Percentiles rank a stretch among this genome's conserved stretches.
These are phyloP conservation scores for Mormyrus proboscirostris DNA, from an alignment of 2,797 vertebrate genomes.

Conservation along the genomic window DNA sequence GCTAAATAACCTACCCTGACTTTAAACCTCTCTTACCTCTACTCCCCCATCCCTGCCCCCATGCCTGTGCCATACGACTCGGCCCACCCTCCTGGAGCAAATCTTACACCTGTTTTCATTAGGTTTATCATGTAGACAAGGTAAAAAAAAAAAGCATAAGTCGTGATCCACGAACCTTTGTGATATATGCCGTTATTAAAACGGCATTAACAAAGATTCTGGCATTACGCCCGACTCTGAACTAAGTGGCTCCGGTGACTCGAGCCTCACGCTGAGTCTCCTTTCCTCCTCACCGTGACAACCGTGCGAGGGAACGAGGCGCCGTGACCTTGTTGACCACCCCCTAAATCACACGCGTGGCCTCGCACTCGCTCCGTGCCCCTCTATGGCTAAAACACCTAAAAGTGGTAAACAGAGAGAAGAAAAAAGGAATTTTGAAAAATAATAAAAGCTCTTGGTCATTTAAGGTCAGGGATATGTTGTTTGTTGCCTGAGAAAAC, in stretches of 20 bases:
- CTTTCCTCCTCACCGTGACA: background rate
- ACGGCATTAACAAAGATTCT: background rate
- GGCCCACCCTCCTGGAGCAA: background rate
- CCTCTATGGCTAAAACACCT: background rate
- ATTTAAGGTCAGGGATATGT: constrained; percentile 18
- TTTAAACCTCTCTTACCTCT: background rate
- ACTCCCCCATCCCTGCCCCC: background rate
- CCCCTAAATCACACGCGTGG: background rate
- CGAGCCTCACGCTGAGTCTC: background rate
- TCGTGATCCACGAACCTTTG: background rate
- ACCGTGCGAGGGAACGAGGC: background rate
- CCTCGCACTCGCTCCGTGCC: background rate
- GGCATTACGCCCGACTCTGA: background rate
- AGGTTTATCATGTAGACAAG: background rate
- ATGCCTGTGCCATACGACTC: background rate
- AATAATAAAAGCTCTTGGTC: background rate
- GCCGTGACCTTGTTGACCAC: background rate
- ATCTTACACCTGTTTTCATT: background rate
- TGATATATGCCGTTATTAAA: constrained; percentile 9
- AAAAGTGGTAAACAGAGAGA: background rate
- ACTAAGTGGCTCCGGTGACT: background rate
- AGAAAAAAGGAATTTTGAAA: background rate
- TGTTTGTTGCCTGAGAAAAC: constrained; percentile 4
- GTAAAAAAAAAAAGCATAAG: background rate
- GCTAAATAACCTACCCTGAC: background rate